Evolutionary conservation across 2,888 invertebrate genomes (phyloP), one percentile per base, ranked within the genome.

Genomic region (Aspidapion aeneum): DNA sequence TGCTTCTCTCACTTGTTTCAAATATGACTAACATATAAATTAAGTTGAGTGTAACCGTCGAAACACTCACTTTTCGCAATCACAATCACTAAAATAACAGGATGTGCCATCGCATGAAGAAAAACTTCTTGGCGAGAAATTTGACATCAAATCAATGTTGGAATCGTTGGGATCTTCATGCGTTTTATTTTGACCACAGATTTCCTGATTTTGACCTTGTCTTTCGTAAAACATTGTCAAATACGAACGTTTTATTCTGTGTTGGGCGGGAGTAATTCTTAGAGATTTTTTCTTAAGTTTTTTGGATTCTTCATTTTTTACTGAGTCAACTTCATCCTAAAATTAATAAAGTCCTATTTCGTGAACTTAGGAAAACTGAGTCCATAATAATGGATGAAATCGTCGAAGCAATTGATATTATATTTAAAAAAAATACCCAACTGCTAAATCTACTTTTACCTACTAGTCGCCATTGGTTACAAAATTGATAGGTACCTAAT

Each of bases 211-310:
- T n/a, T 55, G 20, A 52, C 61, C 63, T 51, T 19, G 57, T 57
- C 21, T 61, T 1, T 61, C 66, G 51, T 63, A 64, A 62, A 62
- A 66, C 57, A 66, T 64, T 0, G 66, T 66, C 50, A 66, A 60
- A 57, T 66, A 64, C n/a, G 66, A 66, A 20, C 66, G 56, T 55
- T 66, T 66, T 49, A 60, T 66, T 48, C 52, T 57, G 12, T 51
- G 55, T 17, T 51, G 55, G 18, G 55, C 17, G 1, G 58, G 18
- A 12, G 64, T 58, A 7, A 62, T 57, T 48, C 48, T 9, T 12
- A 60, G 55, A 16, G 19, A 35, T 12, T 35, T 35, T 35, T 35
- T 35, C 35, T 35, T 35, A 7, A 12, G 35, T 35, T 35, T 35
- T 35, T 35, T 35, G 3, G 35, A 12, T 35, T 35, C 35, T 12